Evolutionary conservation across 2,113 vertebrate species (phyloP).

Genomic region (Salvator merianae): DNA sequence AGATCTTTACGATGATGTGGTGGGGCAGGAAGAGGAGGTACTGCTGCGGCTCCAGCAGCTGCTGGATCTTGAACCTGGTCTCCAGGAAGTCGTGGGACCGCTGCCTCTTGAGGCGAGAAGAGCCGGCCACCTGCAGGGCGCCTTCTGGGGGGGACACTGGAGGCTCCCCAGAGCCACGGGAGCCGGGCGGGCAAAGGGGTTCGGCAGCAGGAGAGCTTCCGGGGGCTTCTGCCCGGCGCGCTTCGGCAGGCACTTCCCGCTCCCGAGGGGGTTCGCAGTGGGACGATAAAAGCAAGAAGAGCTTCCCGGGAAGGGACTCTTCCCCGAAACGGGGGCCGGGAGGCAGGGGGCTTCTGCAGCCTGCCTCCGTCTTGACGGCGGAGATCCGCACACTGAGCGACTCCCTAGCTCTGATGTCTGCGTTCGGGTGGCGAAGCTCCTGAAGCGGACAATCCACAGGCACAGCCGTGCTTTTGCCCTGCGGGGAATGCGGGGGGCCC

Average conservation of each 20-base stretch:
- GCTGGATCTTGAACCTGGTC: conserved; percentile 89
- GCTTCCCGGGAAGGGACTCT: conserved; percentile 84
- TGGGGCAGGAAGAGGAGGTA: conserved; percentile 90
- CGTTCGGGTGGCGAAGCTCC: conserved; percentile 55
- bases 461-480: neutral
- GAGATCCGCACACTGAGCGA: conserved; percentile 70
- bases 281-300: conserved; percentile 79
- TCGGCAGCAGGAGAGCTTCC: conserved; percentile 30
- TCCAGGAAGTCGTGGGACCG: conserved; percentile 89
- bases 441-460: conserved; percentile 35
- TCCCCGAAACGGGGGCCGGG: conserved; percentile 36
- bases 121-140: conserved; percentile 58
- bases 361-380: conserved; percentile 57
- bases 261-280: conserved; percentile 32
- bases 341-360: conserved; percentile 60
- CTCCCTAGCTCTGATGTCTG: conserved; percentile 58
- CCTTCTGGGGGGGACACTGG: conserved; percentile 34
- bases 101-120: conserved; percentile 73
- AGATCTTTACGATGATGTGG: conserved; percentile 90
- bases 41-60: conserved; percentile 91
- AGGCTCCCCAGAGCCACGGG: conserved; percentile 23
- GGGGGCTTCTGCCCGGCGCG: conserved; percentile 34
- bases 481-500: conserved; percentile 32
- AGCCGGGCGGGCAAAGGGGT: accelerated
- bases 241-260: conserved; percentile 44